Conservation (phyloP, 2,888 invertebrate genomes). For the Amaurobius ferox region DNA sequence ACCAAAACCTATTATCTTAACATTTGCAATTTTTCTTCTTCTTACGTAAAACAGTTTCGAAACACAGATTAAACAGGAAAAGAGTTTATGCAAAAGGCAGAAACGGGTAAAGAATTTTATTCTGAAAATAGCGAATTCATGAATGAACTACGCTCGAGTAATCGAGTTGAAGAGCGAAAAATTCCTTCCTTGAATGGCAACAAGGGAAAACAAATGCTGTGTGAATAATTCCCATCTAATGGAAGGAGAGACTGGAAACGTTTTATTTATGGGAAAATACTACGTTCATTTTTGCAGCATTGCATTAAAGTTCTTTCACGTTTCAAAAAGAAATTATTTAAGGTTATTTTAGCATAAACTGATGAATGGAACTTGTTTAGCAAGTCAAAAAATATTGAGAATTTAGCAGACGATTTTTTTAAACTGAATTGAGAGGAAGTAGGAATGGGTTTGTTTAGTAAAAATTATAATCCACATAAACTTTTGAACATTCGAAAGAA, state of each 20-base stretch:
- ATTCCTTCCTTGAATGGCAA: background rate
- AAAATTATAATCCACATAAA: too few species aligned
- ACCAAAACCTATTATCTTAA: too few species aligned
- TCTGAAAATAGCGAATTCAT: background rate
- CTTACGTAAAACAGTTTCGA: background rate
- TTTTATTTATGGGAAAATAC: background rate
- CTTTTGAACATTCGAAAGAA: too few species aligned
- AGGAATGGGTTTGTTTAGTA: too few species aligned
- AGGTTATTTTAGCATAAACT: too few species aligned
- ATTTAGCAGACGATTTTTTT: too few species aligned
- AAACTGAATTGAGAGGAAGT: too few species aligned
- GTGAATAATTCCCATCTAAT: conserved; percentile 1
- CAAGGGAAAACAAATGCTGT: conserved; percentile 5
- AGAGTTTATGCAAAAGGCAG: background rate
- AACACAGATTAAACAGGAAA: background rate
- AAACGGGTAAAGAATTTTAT: background rate
- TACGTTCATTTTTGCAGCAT: background rate
- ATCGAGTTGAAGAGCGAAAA: background rate
- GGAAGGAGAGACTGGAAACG: background rate
- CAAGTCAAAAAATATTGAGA: too few species aligned
- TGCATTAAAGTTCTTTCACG: background rate
- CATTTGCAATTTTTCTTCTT: too few species aligned
- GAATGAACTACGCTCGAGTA: conserved; percentile 5
- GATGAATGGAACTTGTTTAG: too few species aligned
- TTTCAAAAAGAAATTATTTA: background rate